A percentile compares a stretch with the other conserved stretches of the same genome.
Conservation (phyloP, 2,113 vertebrate genomes). For the Myocastor coypus region DNA sequence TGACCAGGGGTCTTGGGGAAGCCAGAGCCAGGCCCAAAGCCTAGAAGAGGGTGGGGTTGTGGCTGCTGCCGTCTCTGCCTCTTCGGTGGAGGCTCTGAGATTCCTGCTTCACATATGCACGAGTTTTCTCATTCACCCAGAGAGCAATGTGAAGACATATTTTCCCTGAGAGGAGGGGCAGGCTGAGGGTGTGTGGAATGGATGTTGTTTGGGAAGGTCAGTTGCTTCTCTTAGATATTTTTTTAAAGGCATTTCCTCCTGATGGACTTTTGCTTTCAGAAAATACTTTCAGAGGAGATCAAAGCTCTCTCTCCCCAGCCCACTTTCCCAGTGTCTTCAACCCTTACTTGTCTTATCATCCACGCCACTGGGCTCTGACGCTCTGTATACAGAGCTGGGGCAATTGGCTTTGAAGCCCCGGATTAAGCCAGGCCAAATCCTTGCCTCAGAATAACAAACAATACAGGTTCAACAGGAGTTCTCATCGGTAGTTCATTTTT, state of each 20-base stretch:
- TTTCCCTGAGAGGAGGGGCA: conserved; percentile 72
- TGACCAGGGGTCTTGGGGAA: neutral
- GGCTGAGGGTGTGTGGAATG: conserved; percentile 70
- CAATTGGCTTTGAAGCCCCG: conserved; percentile 94
- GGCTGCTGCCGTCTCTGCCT: neutral
- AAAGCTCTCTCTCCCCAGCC: conserved; percentile 90
- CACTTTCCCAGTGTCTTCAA: conserved; percentile 90
- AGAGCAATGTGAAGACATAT: conserved; percentile 83
- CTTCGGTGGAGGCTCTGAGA: neutral
- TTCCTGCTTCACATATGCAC: conserved; percentile 41
- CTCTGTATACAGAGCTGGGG: conserved; percentile 93
- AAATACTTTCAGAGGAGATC: conserved; percentile 93
- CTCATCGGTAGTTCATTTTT: conserved; percentile 93
- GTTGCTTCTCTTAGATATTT: conserved; percentile 85
- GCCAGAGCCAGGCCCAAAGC: neutral
- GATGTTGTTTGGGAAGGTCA: conserved; percentile 84
- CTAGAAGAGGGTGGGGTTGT: neutral
- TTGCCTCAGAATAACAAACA: conserved; percentile 96
- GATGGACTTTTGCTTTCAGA: conserved; percentile 93
- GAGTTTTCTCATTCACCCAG: conserved; percentile 74
- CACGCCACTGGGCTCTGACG: conserved; percentile 91
- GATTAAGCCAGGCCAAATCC: conserved; percentile 92
- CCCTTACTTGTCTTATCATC: conserved; percentile 94
- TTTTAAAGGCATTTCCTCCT: conserved; percentile 87
- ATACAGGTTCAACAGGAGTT: conserved; percentile 91